Percentiles rank a stretch among this genome's conserved stretches.
Conservation (phyloP, 2,888 invertebrate genomes). For the Syrista parreyssii region DNA sequence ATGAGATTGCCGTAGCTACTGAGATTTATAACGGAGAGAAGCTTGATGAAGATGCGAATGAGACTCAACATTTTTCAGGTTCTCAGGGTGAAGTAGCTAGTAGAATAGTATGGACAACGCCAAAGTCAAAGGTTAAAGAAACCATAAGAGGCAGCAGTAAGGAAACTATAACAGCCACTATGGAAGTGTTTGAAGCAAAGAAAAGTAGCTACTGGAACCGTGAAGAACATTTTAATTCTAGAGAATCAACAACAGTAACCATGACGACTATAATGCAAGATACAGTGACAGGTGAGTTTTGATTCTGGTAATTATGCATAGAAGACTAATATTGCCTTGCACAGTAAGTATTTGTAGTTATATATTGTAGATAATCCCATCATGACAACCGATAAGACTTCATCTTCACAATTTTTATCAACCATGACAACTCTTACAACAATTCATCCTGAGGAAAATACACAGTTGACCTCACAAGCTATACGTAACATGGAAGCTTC, state of each 20-base stretch:
- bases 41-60: constrained; percentile 34
- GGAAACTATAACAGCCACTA: constrained; percentile 28
- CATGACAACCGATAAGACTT: constrained; percentile 12
- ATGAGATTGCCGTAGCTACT: constrained; percentile 40
- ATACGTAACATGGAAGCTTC: constrained; percentile 65
- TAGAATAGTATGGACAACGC: constrained; percentile 52
- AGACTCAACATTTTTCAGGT: constrained; percentile 23
- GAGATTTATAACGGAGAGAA: constrained; percentile 43
- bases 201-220: constrained; percentile 17
- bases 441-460: constrained; percentile 16
- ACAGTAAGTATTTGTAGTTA: neutral
- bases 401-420: constrained; percentile 7
- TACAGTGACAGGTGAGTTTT: neutral
- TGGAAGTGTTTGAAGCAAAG: constrained; percentile 20
- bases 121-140: constrained; percentile 22
- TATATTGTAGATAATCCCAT: constrained; percentile 41
- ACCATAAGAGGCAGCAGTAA: constrained; percentile 14
- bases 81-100: constrained; percentile 35
- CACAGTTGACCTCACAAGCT: constrained; percentile 25
- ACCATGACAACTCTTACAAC: neutral
- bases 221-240: constrained; percentile 12
- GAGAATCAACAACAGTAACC: neutral
- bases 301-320: neutral
- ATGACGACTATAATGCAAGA: neutral
- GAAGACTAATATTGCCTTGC: neutral